Base-by-base conservation (phyloP, 2,113 vertebrate species). In the Periophthalmus modestus region DNA sequence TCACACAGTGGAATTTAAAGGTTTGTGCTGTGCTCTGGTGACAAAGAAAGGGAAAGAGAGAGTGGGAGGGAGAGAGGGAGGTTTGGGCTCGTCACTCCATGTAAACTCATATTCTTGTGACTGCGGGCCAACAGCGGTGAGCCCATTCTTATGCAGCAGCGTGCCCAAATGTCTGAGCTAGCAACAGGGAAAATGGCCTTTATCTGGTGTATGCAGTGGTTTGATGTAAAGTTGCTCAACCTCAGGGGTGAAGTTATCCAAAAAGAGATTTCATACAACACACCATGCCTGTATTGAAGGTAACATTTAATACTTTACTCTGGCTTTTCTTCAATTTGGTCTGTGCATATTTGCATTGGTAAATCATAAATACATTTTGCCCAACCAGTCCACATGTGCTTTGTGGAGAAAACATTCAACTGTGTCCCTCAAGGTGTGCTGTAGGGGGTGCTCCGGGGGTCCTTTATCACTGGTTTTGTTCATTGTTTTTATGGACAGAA, bases 141-240 rank as follows among this genome's bases (percentile, higher is more conserved):
- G 68, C 33, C 82, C 74, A 78, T 85, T 81, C 66, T 75, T 72
- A 84, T 73, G 46, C 77, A 77, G 74, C 21, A 13, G 47, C 69
- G 73, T 65, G 70, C 47, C 66, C 68, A 33, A 78, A 58, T 52
- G 28, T 74, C 66, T 80, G 18, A 47, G 74, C 69, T 18, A 57
- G 74, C 57, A 73, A 68, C 54, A 66, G 72, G 5, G 80, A 79
- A 80, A 83, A 80, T 71, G 69, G 71, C 57, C 48, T 23, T 21
- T 81, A 48, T 66, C 34, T 39, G 19, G 46, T 11, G 36, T 24
- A 54, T 24, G 65, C 47, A 4, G 62, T 23, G 57, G 43, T 43
- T n/a, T 0, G 50, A 58, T 55, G 36, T 50, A 11, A 36, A 7
- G 54, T 73, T 58, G 70, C 87, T 75, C 66, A 79, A 71, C 65